Percentiles rank a stretch among this genome's conserved stretches.
phyloP scores from a whole-genome alignment of 2,113 vertebrate genomes.

The Cygnus buccinator region DNA sequence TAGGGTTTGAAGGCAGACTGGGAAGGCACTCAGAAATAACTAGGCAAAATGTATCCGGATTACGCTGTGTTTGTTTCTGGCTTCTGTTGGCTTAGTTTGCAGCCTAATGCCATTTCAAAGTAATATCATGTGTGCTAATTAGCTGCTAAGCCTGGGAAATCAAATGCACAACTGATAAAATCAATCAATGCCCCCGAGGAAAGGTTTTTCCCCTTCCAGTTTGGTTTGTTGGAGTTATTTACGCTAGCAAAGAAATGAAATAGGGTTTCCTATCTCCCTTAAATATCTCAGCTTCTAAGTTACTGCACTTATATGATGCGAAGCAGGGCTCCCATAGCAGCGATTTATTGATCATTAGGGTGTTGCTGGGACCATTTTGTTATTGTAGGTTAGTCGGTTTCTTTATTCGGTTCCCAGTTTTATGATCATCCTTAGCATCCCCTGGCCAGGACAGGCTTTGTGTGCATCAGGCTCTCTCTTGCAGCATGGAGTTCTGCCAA shows the following conservation, averaged over 20 bases:
- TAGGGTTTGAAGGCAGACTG: rapidly evolving
- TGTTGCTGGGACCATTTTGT: rapidly evolving
- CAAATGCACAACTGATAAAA: background rate
- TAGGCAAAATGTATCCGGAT: background rate
- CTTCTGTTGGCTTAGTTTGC: background rate
- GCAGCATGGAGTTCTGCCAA: background rate
- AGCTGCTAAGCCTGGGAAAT: background rate
- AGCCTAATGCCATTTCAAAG: background rate
- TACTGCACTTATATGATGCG: rapidly evolving
- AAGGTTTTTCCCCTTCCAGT: background rate
- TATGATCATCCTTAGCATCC: background rate
- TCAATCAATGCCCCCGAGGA: rapidly evolving
- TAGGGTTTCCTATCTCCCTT: rapidly evolving
- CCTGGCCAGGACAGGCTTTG: background rate
- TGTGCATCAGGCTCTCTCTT: rapidly evolving
- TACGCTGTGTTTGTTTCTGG: background rate
- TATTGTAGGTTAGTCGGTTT: background rate
- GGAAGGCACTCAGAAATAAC: background rate
- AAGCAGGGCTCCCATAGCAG: background rate
- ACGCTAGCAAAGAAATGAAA: background rate
- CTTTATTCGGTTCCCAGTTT: background rate
- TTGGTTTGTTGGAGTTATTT: background rate
- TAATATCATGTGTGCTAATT: background rate
- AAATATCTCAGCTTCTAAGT: rapidly evolving
- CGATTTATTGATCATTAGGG: rapidly evolving